phyloP scores from a whole-genome alignment of 2,797 vertebrate genomes.

The Sorex maritimensis region DNA sequence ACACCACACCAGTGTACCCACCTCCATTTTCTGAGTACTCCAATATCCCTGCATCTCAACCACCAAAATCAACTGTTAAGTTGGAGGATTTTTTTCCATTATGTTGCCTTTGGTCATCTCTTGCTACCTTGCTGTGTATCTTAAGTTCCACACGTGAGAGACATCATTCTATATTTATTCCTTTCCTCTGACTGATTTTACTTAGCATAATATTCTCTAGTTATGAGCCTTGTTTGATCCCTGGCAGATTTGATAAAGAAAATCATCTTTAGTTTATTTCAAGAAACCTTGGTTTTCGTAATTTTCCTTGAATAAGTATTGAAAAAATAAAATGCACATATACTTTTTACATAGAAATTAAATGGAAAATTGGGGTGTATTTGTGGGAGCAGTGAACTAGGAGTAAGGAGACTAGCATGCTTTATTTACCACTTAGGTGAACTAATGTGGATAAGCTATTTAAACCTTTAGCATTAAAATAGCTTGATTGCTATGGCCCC shows the following conservation, averaged over 20 bases:
- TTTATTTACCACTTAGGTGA: neutral
- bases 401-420: neutral
- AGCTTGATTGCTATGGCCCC: neutral
- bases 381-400: neutral
- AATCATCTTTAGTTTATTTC: constrained; percentile 25
- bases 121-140: too few relatives aligned
- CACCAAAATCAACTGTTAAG: too few relatives aligned
- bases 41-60: too few relatives aligned
- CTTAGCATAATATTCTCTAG: too few relatives aligned
- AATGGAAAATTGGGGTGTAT: constrained; percentile 6
- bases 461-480: neutral
- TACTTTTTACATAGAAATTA: neutral
- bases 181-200: too few relatives aligned
- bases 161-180: too few relatives aligned
- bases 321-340: constrained; percentile 20
- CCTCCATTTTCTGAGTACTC: too few relatives aligned
- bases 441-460: neutral
- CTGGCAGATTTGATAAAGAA: neutral
- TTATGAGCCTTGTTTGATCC: neutral
- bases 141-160: too few relatives aligned
- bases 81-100: too few relatives aligned
- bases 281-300: neutral
- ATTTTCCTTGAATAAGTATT: constrained; percentile 43
- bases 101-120: too few relatives aligned
- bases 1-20: too few relatives aligned